Percentiles rank a stretch among this genome's conserved stretches.
Conservation (phyloP, 2,888 invertebrate species). For the Encarsia formosa region DNA sequence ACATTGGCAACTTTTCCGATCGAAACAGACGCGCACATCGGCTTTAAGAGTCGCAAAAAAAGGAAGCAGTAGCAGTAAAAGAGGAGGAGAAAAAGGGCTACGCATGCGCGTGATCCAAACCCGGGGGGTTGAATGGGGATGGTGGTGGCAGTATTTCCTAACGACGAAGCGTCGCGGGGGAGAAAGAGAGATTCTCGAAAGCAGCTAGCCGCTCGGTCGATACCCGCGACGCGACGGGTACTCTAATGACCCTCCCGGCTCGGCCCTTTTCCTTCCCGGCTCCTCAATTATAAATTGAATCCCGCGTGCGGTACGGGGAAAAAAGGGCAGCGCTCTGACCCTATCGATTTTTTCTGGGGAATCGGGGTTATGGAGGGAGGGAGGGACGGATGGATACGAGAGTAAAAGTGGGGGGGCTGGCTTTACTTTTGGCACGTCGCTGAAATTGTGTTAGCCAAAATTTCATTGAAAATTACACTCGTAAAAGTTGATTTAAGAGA, state of each 20-base stretch:
- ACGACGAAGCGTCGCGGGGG: slow-evolving; percentile 36
- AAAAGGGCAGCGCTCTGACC: too few species aligned
- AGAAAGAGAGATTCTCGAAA: slow-evolving; percentile 12
- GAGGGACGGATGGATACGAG: background rate
- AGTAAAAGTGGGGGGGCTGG: background rate
- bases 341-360: too few species aligned
- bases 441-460: too few species aligned
- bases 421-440: too few species aligned
- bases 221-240: too few species aligned
- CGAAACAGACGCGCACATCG: too few species aligned
- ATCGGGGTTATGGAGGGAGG: background rate
- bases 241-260: slow-evolving; percentile 48
- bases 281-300: slow-evolving; percentile 50
- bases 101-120: background rate
- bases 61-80: too few species aligned
- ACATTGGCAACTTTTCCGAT: too few species aligned
- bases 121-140: slow-evolving; percentile 40
- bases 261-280: too few species aligned
- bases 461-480: too few species aligned
- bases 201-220: too few species aligned
- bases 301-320: background rate
- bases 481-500: slow-evolving; percentile 20
- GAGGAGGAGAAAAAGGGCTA: background rate
- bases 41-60: too few species aligned
- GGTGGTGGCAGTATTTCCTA: slow-evolving; percentile 46